Evolutionary conservation across 2,888 invertebrate species (phyloP).

Genomic region (Agrilus biguttatus): DNA sequence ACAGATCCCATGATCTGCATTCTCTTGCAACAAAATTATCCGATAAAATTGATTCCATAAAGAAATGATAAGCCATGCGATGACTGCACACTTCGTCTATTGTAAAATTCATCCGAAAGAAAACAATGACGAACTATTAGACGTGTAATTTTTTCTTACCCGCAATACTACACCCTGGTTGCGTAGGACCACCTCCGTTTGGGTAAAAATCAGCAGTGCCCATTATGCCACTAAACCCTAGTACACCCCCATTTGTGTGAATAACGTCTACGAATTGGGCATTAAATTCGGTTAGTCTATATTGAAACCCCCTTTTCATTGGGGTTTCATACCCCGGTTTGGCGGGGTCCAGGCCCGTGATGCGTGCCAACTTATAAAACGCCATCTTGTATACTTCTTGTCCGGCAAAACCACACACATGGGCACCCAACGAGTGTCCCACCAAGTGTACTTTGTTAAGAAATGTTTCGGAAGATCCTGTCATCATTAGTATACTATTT

Average conservation of each 20-base stretch:
- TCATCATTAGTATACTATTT: neutral
- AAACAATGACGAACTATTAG: no score
- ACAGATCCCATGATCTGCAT: neutral
- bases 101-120: no score
- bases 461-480: neutral
- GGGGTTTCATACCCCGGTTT: neutral
- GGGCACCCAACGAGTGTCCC: conserved; percentile 1
- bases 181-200: neutral
- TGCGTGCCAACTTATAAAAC: neutral
- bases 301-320: neutral
- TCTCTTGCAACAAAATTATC: neutral
- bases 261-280: conserved; percentile 1
- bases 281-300: neutral
- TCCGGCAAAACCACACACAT: conserved; percentile 1
- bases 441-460: neutral
- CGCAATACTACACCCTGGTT: conserved; percentile 2
- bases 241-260: conserved; percentile 1
- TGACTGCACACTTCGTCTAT: neutral
- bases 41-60: conserved; percentile 1
- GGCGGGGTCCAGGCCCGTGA: conserved; percentile 1
- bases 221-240: neutral
- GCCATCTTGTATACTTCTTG: neutral
- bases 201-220: conserved; percentile 1
- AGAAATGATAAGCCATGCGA: neutral
- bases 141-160: neutral